Base-by-base conservation (phyloP, 2,888 invertebrate genomes). In the Cybosia mesomella region DNA sequence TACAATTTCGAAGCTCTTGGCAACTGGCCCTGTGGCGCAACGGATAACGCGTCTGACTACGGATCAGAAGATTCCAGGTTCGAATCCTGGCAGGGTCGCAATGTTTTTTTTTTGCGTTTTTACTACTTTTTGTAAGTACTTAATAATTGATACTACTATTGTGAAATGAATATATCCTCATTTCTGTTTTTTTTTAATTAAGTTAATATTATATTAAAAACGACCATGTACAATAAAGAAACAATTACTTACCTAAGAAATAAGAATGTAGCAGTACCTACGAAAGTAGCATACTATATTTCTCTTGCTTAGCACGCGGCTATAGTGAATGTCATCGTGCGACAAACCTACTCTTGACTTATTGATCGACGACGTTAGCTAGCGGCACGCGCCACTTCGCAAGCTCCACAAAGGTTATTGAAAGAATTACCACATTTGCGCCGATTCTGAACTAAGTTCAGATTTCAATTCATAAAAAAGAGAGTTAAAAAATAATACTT, bases 11-110 rank as follows among this genome's bases (percentile, higher is more conserved):
- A 10, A 0, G 0, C 0, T 0, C 0, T 2, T 0, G 0, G 0
- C 59, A 71, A 66, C 80, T 32, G 95, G 95, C 95, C 95, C 92
- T 95, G 95, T 95, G 95, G 95, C 95, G 95, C 95, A 95, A 95
- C 89, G 95, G 95, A 96, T 96, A 96, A 96, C 96, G 96, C 96
- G 96, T 96, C 96, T 96, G 96, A 96, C 96, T 96, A 96, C 96
- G 96, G 96, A 96, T 95, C 96, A 96, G 96, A 96, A 96, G 96
- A 96, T 96, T 96, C 96, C 96, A 96, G 95, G 95, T 96, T 96
- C 95, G 95, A 96, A 95, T 96, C 95, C 95, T 96, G 95, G 95
- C 95, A 95, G 92, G 95, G 95, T 95, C 95, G 95, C 78, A 13
- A 0, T 2, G 0, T 0, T 8, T n/a, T 55, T 72, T 76, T 76